Evolutionary conservation across 1,140 invertebrate genomes (phyloP).

Genomic region (Callitettix versicolor): DNA sequence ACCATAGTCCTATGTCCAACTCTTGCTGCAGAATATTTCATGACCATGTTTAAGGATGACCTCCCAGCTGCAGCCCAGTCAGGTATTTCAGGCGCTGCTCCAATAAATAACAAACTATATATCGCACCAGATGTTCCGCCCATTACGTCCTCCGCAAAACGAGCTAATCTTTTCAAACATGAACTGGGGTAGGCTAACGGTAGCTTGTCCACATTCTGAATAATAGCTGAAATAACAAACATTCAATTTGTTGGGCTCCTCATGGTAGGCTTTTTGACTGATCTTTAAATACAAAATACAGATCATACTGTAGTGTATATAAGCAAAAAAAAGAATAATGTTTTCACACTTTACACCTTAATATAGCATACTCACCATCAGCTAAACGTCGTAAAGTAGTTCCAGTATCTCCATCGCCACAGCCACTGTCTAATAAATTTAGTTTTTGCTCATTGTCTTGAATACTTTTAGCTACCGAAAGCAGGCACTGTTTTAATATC

Average conservation of each 20-base stretch:
- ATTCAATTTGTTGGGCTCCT: too few species aligned
- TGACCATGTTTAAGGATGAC: conserved; percentile 44
- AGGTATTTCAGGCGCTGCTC: conserved; percentile 33
- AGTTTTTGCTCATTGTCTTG: conserved; percentile 44
- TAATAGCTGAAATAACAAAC: conserved; percentile 18
- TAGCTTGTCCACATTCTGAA: conserved; percentile 7
- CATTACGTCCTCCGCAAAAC: conserved; percentile 51
- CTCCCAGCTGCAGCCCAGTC: conserved; percentile 41
- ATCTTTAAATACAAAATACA: not conserved
- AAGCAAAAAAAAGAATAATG: not conserved
- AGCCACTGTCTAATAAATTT: conserved; percentile 59
- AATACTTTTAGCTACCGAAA: conserved; percentile 38
- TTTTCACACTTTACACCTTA: not conserved
- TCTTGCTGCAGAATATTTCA: conserved; percentile 60
- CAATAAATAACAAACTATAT: conserved; percentile 59
- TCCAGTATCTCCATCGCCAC: conserved; percentile 77
- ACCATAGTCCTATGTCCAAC: conserved; percentile 71
- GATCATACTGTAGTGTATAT: not conserved
- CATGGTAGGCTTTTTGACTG: too few species aligned
- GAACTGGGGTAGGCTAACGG: conserved; percentile 34
- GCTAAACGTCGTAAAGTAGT: conserved; percentile 55
- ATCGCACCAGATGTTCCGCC: conserved; percentile 61
- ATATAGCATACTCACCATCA: conserved; percentile 33
- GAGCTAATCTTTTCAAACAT: conserved; percentile 41
- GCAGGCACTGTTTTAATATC: conserved; percentile 39